A percentile compares a stretch with the other conserved stretches of the same genome.
These are phyloP conservation scores for Esox masquinongy DNA, from an alignment of 2,797 vertebrate genomes.

Conservation along the genomic window DNA sequence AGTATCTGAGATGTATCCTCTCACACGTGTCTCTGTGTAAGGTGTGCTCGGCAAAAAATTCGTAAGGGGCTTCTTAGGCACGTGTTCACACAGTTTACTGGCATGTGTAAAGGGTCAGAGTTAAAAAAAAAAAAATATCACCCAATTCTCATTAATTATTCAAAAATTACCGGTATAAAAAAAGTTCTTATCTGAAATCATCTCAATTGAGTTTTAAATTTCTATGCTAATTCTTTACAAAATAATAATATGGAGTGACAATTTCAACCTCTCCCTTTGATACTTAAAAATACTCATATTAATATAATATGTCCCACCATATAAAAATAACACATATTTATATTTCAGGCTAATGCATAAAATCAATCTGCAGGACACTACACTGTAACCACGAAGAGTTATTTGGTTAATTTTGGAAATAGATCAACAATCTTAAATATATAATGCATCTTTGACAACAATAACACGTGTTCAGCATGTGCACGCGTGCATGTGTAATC, in stretches of 20 bases:
- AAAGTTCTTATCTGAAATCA: slow-evolving; percentile 40
- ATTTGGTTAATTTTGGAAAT: not conserved
- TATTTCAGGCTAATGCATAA: slow-evolving; percentile 8
- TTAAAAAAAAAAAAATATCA: not conserved
- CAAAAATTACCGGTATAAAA: slow-evolving; percentile 41
- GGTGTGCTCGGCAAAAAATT: not conserved
- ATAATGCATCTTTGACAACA: not conserved
- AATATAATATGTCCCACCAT: slow-evolving; percentile 38
- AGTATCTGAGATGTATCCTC: no score
- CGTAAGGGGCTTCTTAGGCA: no score
- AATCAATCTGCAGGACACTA: not conserved
- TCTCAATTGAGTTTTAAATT: slow-evolving; percentile 34
- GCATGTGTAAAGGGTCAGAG: not conserved
- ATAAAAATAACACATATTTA: slow-evolving; percentile 37
- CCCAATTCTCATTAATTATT: slow-evolving; percentile 30
- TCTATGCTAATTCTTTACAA: slow-evolving; percentile 50
- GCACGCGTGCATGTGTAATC: not conserved
- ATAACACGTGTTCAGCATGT: not conserved
- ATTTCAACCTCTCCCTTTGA: slow-evolving; percentile 49
- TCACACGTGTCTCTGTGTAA: not conserved
- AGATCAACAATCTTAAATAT: not conserved
- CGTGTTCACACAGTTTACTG: not conserved
- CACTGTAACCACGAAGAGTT: not conserved
- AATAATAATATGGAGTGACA: slow-evolving; percentile 41
- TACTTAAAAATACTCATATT: slow-evolving; percentile 47